A percentile compares a stretch with the other conserved stretches of the same genome.
These are phyloP conservation scores for Telmatochromis sp. DNA, from an alignment of 2,113 vertebrate species.

Conservation along the genomic window DNA sequence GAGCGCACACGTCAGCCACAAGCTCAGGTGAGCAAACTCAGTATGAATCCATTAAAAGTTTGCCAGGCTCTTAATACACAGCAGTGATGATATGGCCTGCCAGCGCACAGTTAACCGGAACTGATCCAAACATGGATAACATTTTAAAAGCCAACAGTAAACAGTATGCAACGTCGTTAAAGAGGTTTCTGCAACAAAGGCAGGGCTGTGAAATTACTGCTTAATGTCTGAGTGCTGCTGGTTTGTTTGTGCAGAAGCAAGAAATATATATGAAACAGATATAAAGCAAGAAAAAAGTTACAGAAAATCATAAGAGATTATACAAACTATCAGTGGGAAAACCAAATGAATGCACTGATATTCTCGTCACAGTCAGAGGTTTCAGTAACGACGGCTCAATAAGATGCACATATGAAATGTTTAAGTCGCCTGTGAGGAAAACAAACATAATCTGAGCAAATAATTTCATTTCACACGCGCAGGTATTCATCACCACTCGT, in stretches of 20 bases:
- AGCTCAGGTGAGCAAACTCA: not conserved
- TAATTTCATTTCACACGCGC: accelerated
- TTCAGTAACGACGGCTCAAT: accelerated
- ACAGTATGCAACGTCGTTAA: accelerated
- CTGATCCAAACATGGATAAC: not conserved
- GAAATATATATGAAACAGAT: accelerated
- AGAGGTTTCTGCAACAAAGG: not conserved
- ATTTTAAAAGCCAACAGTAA: not conserved
- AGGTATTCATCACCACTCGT: not conserved
- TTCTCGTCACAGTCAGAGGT: not conserved
- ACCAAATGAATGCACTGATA: not conserved
- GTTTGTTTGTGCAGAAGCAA: not conserved
- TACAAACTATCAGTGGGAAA: accelerated
- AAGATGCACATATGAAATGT: not conserved
- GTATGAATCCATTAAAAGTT: not conserved
- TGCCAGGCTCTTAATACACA: not conserved
- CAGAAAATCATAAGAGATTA: accelerated
- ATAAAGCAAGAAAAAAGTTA: not conserved
- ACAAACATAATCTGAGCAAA: not conserved
- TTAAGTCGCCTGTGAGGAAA: not conserved
- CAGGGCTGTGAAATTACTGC: not conserved
- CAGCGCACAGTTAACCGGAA: accelerated
- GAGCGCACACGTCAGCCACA: not conserved
- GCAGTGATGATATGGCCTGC: not conserved
- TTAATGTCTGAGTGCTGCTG: accelerated